Base-by-base conservation (phyloP, 2,888 invertebrate species). In the Rotaria sp. region DNA sequence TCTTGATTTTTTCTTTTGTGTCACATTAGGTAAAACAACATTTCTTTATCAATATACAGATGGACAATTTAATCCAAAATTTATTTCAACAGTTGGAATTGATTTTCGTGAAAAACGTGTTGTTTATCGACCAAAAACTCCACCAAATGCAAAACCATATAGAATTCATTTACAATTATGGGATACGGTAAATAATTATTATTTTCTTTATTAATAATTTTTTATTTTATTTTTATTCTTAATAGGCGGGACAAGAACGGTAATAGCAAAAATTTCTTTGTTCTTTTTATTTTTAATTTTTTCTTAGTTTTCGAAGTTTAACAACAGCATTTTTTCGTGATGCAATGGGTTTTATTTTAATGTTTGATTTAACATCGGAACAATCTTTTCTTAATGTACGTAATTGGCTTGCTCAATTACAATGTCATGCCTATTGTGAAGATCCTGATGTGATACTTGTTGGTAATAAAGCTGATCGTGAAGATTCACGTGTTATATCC, bases 41-140 rank as follows among this genome's bases (percentile, higher is more conserved):
- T 95, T 97, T 90, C 93, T 98, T 38, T 96, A 95, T 91, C 96
- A 96, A 90, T 98, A 97, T 90, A 96, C 96, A 7, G 96, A 97
- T 92, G 96, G 95, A 86, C 93, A 94, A 45, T 98, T 97, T 91
- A 95, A 95, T 90, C 94, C 95, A 8, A 94, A 95, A 91, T 98
- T 97, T 91, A 95, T 96, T 89, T 96, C 97, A 8, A 97, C 97
- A 26, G 97, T 97, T 87, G 97, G 97, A 87, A 97, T 97, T 89
- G 97, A 98, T 92, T 97, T 97, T 91, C 94, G 96, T 90, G 97
- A 97, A 92, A 97, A 97, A 92, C 80, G 87, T n/a, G 85, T 87
- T 38, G 87, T 87, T 5, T 85, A 87, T 57, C 24, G 45, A 80
- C 80, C 80, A 21, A 85, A 85, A 59, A 84, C 87, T 50, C 74